A percentile compares a stretch with the other conserved stretches of the same genome.
Evolutionary conservation across 2,797 vertebrate species (phyloP).

Genomic region (Choloepus didactylus): DNA sequence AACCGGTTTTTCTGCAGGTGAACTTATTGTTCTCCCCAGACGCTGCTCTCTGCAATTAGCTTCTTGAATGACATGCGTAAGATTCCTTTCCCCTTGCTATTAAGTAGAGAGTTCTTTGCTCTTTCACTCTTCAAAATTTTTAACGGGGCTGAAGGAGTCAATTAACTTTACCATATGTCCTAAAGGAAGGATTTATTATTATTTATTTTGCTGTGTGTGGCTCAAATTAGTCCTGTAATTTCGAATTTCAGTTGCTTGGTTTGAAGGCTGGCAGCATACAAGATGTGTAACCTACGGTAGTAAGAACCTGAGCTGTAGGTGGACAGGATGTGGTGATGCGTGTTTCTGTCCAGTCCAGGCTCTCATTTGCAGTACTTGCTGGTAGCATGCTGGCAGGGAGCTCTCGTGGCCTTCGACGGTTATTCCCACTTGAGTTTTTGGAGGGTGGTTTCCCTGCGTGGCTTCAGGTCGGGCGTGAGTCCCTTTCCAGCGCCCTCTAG

Average conservation of each 20-base stretch:
- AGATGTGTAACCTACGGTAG: background rate
- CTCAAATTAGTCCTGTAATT: background rate
- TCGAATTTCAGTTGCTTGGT: background rate
- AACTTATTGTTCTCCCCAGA: background rate
- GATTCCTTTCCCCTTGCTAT: background rate
- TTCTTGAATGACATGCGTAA: background rate
- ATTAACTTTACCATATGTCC: background rate
- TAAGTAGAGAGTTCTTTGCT: too few relatives aligned
- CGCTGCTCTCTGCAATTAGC: background rate
- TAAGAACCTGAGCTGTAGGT: background rate
- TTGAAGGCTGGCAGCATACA: background rate
- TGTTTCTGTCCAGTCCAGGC: background rate
- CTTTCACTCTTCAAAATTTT: background rate
- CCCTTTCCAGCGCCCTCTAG: background rate
- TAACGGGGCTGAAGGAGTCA: conserved; percentile 59
- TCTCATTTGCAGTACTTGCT: background rate
- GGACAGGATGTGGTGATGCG: background rate
- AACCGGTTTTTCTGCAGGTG: background rate
- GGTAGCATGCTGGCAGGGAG: background rate
- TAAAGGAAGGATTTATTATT: conserved; percentile 59
- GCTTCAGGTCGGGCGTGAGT: background rate
- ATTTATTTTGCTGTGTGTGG: background rate
- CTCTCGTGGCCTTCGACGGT: background rate
- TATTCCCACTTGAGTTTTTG: background rate
- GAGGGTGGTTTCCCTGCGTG: background rate